Evolutionary conservation across 1,140 invertebrate genomes (phyloP).

Genomic region (Chelonus insularis): DNA sequence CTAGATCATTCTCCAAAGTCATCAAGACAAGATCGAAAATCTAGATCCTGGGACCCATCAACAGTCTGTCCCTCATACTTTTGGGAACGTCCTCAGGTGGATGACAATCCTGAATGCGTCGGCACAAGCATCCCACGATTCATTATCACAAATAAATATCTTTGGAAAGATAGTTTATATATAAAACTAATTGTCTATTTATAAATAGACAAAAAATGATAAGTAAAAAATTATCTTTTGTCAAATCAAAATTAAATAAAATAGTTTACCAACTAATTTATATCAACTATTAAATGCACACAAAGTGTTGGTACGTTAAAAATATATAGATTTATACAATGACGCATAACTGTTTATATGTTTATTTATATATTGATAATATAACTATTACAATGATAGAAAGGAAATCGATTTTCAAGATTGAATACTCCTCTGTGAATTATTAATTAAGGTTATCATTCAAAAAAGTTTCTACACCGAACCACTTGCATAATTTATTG

Average conservation of each 20-base stretch:
- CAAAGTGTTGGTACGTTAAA: too few species aligned
- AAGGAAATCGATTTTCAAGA: not conserved
- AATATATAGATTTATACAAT: too few species aligned
- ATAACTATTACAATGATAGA: not conserved
- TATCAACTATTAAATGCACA: too few species aligned
- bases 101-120: conserved; percentile 60
- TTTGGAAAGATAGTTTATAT: conserved; percentile 49
- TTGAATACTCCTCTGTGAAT: not conserved
- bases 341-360: too few species aligned
- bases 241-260: too few species aligned
- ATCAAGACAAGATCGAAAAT: conserved; percentile 48
- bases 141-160: conserved; percentile 43
- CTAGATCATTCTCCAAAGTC: conserved; percentile 48
- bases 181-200: conserved; percentile 58
- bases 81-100: conserved; percentile 52
- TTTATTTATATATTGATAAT: too few species aligned
- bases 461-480: too few species aligned
- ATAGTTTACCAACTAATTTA: too few species aligned
- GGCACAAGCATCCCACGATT: conserved; percentile 56
- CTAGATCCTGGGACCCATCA: conserved; percentile 59
- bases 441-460: too few species aligned
- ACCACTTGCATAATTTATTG: not conserved
- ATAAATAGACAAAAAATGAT: too few species aligned
- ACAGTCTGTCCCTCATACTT: conserved; percentile 55
- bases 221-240: too few species aligned